Conservation (phyloP, 2,797 vertebrate species). For the Graptemys geographica region DNA sequence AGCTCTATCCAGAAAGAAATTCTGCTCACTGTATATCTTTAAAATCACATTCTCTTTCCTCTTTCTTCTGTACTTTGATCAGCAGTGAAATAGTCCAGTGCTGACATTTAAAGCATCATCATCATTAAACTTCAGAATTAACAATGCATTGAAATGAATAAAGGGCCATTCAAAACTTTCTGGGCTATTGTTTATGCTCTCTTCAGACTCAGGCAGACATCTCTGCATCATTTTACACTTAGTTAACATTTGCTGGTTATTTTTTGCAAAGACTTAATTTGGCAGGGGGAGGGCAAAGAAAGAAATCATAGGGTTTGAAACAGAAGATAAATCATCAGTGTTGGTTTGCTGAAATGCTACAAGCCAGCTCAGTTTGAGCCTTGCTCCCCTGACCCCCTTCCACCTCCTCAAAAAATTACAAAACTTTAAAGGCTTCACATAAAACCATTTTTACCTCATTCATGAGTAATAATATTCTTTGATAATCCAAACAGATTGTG, state of each 20-base stretch:
- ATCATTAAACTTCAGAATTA: neutral
- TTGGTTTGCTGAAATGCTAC: neutral
- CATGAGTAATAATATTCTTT: neutral
- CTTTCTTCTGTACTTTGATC: neutral
- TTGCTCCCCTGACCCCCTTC: neutral
- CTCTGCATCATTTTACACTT: neutral
- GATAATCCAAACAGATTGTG: neutral
- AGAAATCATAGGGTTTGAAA: neutral
- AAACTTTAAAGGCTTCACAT: neutral
- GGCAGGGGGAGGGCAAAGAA: neutral
- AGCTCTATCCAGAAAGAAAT: neutral
- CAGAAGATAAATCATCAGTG: neutral
- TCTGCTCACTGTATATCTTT: neutral
- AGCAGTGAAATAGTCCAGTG: neutral
- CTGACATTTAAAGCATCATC: neutral
- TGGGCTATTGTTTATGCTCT: neutral
- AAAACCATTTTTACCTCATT: neutral
- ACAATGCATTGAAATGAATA: fast-evolving
- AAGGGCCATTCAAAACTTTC: neutral
- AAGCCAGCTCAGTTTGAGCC: neutral
- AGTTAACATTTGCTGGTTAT: neutral
- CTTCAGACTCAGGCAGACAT: neutral
- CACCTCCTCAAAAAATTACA: neutral
- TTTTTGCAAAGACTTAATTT: neutral
- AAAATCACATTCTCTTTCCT: neutral